Conservation (phyloP, 2,888 invertebrate species). For the Cordylochernes scorpioides region DNA sequence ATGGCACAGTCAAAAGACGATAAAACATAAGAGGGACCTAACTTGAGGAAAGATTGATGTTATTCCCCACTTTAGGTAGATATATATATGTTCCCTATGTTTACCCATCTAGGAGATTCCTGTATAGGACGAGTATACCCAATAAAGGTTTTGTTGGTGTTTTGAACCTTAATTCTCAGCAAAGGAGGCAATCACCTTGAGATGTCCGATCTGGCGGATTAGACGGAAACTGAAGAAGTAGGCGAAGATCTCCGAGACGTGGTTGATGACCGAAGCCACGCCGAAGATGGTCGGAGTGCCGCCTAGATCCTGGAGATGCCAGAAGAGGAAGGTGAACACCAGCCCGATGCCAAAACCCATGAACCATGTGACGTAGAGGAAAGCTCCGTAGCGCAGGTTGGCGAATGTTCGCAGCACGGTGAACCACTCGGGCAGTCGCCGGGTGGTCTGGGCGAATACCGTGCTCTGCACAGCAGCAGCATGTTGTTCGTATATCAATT, state of each 20-base stretch:
- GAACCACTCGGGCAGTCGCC: conserved; percentile 77
- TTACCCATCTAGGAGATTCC: too few relatives aligned
- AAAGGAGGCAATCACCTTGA: conserved; percentile 35
- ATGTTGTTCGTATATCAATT: too few relatives aligned
- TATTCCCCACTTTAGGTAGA: too few relatives aligned
- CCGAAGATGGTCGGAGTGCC: conserved; percentile 93
- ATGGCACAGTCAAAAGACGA: too few relatives aligned
- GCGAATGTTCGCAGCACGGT: conserved; percentile 67
- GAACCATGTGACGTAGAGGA: conserved; percentile 88
- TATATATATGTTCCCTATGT: too few relatives aligned
- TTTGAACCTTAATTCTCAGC: not conserved
- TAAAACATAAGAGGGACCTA: too few relatives aligned
- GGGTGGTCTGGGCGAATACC: conserved; percentile 68
- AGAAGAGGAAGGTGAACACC: conserved; percentile 72
- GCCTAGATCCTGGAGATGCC: conserved; percentile 45
- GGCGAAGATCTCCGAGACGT: conserved; percentile 90
- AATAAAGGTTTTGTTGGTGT: too few relatives aligned
- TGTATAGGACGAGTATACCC: too few relatives aligned
- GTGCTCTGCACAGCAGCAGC: conserved; percentile 28
- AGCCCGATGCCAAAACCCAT: conserved; percentile 98
- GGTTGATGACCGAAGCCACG: conserved; percentile 91
- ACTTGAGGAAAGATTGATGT: too few relatives aligned
- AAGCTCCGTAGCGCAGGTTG: conserved; percentile 63
- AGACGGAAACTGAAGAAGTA: conserved; percentile 92
- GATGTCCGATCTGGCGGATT: conserved; percentile 77